Conservation (phyloP, 2,797 vertebrate species). For the Hipposideros larvatus region DNA sequence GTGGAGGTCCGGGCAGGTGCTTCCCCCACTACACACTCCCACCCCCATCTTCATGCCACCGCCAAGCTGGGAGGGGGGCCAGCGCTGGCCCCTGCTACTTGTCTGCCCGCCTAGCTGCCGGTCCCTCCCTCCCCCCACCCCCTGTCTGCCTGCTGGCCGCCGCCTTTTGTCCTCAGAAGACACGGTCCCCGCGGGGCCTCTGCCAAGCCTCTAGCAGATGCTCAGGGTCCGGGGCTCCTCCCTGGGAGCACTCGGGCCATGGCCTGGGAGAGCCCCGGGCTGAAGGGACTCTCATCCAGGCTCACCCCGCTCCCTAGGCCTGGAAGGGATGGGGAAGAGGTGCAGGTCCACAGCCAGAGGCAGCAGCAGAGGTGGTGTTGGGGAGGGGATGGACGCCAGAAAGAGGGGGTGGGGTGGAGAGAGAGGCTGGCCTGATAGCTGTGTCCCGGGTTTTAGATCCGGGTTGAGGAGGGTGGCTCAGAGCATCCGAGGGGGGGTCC, state of each 20-base stretch:
- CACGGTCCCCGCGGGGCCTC: slow-evolving; percentile 74
- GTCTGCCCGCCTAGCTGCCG: slow-evolving; percentile 33
- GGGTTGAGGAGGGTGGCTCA: slow-evolving; percentile 82
- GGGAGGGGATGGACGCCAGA: slow-evolving; percentile 80
- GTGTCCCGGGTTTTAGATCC: slow-evolving; percentile 80
- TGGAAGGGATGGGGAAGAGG: slow-evolving; percentile 53
- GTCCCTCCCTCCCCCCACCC: neutral
- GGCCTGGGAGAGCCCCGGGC: slow-evolving; percentile 74
- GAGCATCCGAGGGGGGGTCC: slow-evolving; percentile 76
- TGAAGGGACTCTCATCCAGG: slow-evolving; percentile 66
- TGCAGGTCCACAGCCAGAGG: slow-evolving; percentile 75
- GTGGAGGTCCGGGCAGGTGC: slow-evolving; percentile 56
- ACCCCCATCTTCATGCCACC: slow-evolving; percentile 81
- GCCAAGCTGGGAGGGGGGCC: slow-evolving; percentile 67
- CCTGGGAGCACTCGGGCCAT: slow-evolving; percentile 72
- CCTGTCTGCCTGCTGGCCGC: slow-evolving; percentile 70
- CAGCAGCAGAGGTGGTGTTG: slow-evolving; percentile 82
- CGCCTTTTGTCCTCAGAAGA: slow-evolving; percentile 85
- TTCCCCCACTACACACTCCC: slow-evolving; percentile 65
- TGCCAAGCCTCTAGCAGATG: slow-evolving; percentile 80
- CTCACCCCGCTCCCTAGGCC: slow-evolving; percentile 43
- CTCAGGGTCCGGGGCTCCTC: slow-evolving; percentile 79
- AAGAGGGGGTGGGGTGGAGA: slow-evolving; percentile 80
- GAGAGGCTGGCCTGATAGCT: slow-evolving; percentile 82
- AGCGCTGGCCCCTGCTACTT: slow-evolving; percentile 43